Conservation (phyloP, 2,888 invertebrate species). For the Abrostola triplasia region DNA sequence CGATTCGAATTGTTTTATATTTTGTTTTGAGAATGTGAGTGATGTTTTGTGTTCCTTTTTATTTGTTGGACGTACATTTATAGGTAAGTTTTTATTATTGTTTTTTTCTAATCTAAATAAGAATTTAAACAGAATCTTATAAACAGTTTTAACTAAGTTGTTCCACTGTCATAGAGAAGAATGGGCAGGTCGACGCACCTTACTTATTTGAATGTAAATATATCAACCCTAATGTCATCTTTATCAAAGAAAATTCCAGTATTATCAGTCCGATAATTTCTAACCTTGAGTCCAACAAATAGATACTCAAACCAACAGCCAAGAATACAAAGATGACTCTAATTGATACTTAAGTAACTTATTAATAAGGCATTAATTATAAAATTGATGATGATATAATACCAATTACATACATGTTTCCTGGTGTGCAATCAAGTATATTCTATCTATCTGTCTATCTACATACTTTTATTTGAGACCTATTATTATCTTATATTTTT, state of each 20-base stretch:
- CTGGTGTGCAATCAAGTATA: no score
- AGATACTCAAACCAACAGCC: slow-evolving; percentile 11
- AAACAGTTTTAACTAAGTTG: no score
- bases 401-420: no score
- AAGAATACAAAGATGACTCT: slow-evolving; percentile 20
- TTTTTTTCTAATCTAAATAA: background rate
- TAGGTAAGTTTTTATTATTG: slow-evolving; percentile 55
- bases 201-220: background rate
- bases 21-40: slow-evolving; percentile 50
- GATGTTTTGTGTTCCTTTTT: slow-evolving; percentile 44
- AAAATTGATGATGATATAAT: background rate
- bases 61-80: slow-evolving; percentile 57
- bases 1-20: slow-evolving; percentile 19
- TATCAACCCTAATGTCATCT: slow-evolving; percentile 10
- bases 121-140: no score
- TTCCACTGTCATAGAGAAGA: background rate
- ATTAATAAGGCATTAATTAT: background rate
- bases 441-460: no score
- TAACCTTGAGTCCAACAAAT: slow-evolving; percentile 28
- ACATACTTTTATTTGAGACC: no score
- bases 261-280: slow-evolving; percentile 25
- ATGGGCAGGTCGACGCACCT: no score
- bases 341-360: slow-evolving; percentile 3
- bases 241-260: slow-evolving; percentile 41
- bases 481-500: no score